These are phyloP conservation scores for Arenicola marina DNA, from an alignment of 2,888 invertebrate species.

Conservation along the genomic window DNA sequence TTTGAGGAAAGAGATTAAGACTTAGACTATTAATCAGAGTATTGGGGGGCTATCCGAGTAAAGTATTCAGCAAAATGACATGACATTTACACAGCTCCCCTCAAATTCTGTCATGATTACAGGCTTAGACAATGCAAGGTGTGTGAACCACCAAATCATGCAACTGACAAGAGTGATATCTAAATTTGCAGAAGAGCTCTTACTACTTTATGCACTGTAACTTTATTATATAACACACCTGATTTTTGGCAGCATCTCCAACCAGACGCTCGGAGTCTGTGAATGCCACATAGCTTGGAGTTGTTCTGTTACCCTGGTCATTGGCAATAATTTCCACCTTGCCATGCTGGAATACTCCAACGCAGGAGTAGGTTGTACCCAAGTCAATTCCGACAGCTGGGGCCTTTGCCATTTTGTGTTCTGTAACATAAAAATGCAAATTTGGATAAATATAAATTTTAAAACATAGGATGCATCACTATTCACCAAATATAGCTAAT, in stretches of 20 bases:
- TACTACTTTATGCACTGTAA: not conserved
- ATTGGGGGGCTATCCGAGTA: too few relatives aligned
- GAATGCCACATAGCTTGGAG: constrained; percentile 77
- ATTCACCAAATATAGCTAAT: too few relatives aligned
- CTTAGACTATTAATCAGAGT: too few relatives aligned
- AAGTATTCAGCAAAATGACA: too few relatives aligned
- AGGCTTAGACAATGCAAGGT: too few relatives aligned
- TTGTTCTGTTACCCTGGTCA: constrained; percentile 72
- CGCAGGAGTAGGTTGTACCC: constrained; percentile 64
- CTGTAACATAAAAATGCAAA: not conserved
- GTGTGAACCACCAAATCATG: not conserved
- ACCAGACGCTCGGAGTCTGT: constrained; percentile 65
- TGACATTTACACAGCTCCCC: too few relatives aligned
- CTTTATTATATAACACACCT: constrained; percentile 37
- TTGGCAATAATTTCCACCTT: constrained; percentile 64
- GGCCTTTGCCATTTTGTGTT: constrained; percentile 22
- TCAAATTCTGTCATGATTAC: not conserved
- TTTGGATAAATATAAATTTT: not conserved
- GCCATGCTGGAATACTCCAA: constrained; percentile 59
- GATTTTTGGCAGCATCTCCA: constrained; percentile 65
- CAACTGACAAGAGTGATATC: too few relatives aligned
- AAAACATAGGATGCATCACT: too few relatives aligned
- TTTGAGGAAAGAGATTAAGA: too few relatives aligned
- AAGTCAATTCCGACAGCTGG: constrained; percentile 34
- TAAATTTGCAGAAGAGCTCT: not conserved